phyloP scores from a whole-genome alignment of 1,140 invertebrate species.

The Pachyrhynchus sulphureomaculatus region DNA sequence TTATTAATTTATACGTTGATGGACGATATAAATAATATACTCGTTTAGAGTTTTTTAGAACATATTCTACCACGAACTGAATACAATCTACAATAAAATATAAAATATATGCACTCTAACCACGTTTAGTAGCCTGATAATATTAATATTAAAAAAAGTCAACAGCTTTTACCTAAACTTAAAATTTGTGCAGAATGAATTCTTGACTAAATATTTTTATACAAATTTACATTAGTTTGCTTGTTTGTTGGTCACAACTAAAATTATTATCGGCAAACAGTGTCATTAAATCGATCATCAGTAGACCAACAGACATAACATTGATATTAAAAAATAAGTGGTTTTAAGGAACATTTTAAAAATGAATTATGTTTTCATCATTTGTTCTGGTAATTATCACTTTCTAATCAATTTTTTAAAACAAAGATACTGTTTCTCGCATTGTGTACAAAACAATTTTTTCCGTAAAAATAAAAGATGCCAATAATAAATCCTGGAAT shows the following conservation, averaged over 20 bases:
- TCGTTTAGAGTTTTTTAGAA: slow-evolving; percentile 14
- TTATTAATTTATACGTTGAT: slow-evolving; percentile 16
- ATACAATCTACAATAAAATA: slow-evolving; percentile 20
- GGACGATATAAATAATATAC: slow-evolving; percentile 21
- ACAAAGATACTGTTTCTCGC: too few relatives aligned
- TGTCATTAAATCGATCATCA: too few relatives aligned
- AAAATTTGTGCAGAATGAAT: not conserved
- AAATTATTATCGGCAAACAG: too few relatives aligned
- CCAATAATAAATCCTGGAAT: too few relatives aligned
- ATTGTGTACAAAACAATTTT: too few relatives aligned
- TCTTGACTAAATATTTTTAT: not conserved
- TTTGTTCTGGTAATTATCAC: too few relatives aligned
- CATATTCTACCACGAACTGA: slow-evolving; percentile 8
- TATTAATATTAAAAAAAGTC: slow-evolving; percentile 4
- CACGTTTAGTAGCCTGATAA: slow-evolving; percentile 9
- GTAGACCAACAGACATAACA: too few relatives aligned
- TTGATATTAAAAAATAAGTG: too few relatives aligned
- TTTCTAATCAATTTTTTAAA: too few relatives aligned
- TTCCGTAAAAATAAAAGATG: too few relatives aligned
- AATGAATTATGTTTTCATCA: too few relatives aligned
- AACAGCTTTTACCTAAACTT: slow-evolving; percentile 3
- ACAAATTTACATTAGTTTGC: not conserved
- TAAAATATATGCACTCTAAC: slow-evolving; percentile 25
- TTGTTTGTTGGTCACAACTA: not conserved
- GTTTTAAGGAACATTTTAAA: too few relatives aligned